A percentile compares a stretch with the other conserved stretches of the same genome.
Evolutionary conservation across 2,113 vertebrate species (phyloP).

Genomic region (Laterallus jamaicensis): DNA sequence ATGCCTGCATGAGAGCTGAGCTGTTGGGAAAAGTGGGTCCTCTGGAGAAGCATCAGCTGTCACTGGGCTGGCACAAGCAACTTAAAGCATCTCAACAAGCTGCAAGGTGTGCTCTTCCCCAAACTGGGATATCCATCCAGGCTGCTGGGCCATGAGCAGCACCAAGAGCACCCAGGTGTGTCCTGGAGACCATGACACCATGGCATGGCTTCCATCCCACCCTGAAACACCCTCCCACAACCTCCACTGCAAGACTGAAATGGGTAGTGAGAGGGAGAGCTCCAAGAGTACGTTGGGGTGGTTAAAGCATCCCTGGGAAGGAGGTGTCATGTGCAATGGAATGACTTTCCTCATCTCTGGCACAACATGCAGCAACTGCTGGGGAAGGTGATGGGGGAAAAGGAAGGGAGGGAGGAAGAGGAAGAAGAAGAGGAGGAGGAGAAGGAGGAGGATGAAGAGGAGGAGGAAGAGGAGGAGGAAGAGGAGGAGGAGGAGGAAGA

Average conservation of each 20-base stretch:
- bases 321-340: background rate
- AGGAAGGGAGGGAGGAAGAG: background rate
- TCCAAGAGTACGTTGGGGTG: background rate
- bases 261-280: conserved; percentile 26
- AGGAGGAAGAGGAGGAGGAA: background rate
- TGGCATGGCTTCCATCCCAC: background rate
- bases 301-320: conserved; percentile 23
- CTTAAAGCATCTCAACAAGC: background rate
- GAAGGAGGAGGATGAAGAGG: too few species aligned
- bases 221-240: background rate
- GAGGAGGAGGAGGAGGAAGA: background rate
- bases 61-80: background rate
- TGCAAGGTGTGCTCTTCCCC: background rate
- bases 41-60: background rate
- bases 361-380: background rate
- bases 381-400: background rate
- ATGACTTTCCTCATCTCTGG: background rate
- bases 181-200: accelerated
- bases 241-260: background rate
- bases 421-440: background rate
- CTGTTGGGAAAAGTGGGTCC: background rate
- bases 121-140: background rate
- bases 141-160: background rate
- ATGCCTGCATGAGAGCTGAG: background rate
- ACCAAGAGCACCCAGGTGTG: background rate